These are phyloP conservation scores for Mallotus villosus DNA, from an alignment of 2,797 vertebrate genomes.

Conservation along the genomic window DNA sequence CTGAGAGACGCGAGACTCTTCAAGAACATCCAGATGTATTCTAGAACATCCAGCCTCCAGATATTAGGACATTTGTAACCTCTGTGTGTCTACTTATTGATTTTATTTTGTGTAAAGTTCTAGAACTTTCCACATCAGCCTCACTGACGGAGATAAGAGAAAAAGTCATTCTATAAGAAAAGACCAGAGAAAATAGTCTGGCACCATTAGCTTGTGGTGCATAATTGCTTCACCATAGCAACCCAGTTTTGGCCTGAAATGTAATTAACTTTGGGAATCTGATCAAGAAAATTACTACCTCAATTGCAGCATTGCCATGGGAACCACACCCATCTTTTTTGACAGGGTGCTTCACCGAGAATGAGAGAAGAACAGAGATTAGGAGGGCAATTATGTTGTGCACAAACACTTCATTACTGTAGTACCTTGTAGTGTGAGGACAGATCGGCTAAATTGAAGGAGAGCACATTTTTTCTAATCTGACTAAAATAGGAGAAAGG, in stretches of 20 bases:
- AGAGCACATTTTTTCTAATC: constrained; percentile 27
- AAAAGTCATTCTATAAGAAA: constrained; percentile 32
- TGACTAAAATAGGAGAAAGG: constrained; percentile 34
- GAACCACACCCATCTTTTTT: constrained; percentile 57
- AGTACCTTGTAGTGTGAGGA: constrained; percentile 34
- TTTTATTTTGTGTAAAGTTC: neutral
- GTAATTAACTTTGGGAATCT: constrained; percentile 49
- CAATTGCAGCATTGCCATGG: constrained; percentile 53
- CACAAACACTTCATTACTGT: constrained; percentile 56
- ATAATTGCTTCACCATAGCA: constrained; percentile 61
- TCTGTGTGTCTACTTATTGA: neutral
- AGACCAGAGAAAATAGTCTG: constrained; percentile 41
- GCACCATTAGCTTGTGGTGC: constrained; percentile 44
- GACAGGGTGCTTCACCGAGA: constrained; percentile 37
- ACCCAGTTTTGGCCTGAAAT: constrained; percentile 46
- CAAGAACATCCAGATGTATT: too few relatives aligned
- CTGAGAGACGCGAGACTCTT: constrained; percentile 9
- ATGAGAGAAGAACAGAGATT: constrained; percentile 38
- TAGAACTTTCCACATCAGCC: constrained; percentile 9
- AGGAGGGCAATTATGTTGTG: constrained; percentile 64
- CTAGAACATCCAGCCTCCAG: constrained; percentile 22
- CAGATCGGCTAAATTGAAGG: constrained; percentile 32
- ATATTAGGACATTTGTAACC: constrained; percentile 17
- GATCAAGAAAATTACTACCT: constrained; percentile 46
- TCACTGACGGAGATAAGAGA: neutral